These are phyloP conservation scores for Anoplolepis gracilipes DNA, from an alignment of 1,140 invertebrate species.

Conservation along the genomic window DNA sequence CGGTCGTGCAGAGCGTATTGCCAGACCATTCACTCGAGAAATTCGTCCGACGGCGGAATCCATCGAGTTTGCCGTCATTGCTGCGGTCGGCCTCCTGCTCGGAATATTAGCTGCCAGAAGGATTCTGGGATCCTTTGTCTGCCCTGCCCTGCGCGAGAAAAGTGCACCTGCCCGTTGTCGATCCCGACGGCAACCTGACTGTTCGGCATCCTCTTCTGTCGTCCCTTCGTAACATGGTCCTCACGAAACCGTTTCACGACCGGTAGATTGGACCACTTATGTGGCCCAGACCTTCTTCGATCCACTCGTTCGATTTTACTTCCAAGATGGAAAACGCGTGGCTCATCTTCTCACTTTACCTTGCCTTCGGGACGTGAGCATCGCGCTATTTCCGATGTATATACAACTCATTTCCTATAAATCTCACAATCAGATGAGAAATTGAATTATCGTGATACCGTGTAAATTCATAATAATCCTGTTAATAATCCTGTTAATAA, in stretches of 20 bases:
- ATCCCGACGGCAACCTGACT: conserved; percentile 49
- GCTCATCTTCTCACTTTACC: not conserved
- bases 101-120: conserved; percentile 49
- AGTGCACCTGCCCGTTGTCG: conserved; percentile 70
- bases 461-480: not conserved
- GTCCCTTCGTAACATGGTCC: not conserved
- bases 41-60: conserved; percentile 39
- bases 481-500: not conserved
- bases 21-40: conserved; percentile 47
- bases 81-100: not conserved
- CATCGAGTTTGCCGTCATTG: conserved; percentile 50
- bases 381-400: conserved; percentile 2
- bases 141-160: conserved; percentile 50
- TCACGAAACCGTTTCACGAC: conserved; percentile 41
- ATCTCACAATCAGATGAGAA: conserved; percentile 29
- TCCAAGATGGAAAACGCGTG: conserved; percentile 15
- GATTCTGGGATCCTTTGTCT: conserved; percentile 69
- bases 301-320: not conserved
- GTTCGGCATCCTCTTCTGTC: conserved; percentile 16
- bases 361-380: not conserved
- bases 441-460: not conserved
- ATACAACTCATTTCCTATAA: not conserved
- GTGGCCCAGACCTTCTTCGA: conserved; percentile 12
- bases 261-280: conserved; percentile 57
- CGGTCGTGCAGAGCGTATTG: not conserved